These are phyloP conservation scores for Hyles lineata DNA, from an alignment of 2,888 invertebrate species.

Conservation along the genomic window DNA sequence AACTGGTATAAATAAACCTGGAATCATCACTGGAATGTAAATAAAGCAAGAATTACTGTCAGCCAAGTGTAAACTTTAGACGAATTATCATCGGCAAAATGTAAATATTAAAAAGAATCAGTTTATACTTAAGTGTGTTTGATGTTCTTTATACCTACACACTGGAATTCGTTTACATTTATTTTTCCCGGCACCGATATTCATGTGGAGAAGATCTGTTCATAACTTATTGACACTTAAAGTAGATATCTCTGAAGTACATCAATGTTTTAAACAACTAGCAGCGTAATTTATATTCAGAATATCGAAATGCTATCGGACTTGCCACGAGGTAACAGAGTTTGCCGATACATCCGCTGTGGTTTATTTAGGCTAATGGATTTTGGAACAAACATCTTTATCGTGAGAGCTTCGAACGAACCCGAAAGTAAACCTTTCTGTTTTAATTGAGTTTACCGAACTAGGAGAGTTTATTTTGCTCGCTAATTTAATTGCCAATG, in stretches of 20 bases:
- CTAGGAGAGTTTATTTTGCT: constrained; percentile 12
- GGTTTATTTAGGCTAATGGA: constrained; percentile 26
- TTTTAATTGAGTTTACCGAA: constrained; percentile 20
- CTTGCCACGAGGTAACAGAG: constrained; percentile 48
- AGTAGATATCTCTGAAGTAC: too few relatives aligned
- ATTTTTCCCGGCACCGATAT: not conserved
- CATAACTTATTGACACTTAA: not conserved
- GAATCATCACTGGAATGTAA: constrained; percentile 73
- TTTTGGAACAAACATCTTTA: constrained; percentile 25
- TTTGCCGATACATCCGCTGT: constrained; percentile 39
- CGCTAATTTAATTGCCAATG: constrained; percentile 3
- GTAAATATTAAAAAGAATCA: constrained; percentile 66
- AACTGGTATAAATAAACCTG: constrained; percentile 72
- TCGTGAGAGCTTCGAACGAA: constrained; percentile 24
- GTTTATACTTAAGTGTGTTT: constrained; percentile 45
- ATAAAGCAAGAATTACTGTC: constrained; percentile 77
- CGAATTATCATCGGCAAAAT: constrained; percentile 63
- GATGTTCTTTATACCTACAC: constrained; percentile 45
- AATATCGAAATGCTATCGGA: not conserved
- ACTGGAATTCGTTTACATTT: constrained; percentile 22
- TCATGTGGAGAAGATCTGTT: not conserved
- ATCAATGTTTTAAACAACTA: too few relatives aligned
- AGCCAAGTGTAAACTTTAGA: constrained; percentile 66
- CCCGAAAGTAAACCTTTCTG: constrained; percentile 14
- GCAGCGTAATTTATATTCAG: constrained; percentile 1